Percentiles rank a stretch among this genome's conserved stretches.
These are phyloP conservation scores for Nasonovia ribisnigri DNA, from an alignment of 2,888 invertebrate genomes.

Conservation along the genomic window DNA sequence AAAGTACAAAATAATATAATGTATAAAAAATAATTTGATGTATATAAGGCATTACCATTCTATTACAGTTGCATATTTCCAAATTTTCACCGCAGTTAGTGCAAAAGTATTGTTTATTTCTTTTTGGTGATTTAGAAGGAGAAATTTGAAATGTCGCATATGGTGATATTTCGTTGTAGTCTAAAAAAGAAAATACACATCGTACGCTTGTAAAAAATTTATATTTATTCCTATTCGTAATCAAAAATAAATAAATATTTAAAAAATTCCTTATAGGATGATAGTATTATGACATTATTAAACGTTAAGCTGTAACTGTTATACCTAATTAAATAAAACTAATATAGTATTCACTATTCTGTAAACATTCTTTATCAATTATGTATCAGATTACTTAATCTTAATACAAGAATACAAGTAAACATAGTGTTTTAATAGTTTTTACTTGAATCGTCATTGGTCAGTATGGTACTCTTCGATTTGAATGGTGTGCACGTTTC, in stretches of 20 bases:
- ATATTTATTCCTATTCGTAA: not conserved
- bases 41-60: slow-evolving; percentile 16
- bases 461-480: slow-evolving; percentile 43
- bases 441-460: slow-evolving; percentile 58
- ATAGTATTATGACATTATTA: no score
- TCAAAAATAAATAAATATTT: not conserved
- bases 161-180: slow-evolving; percentile 60
- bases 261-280: not conserved
- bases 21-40: not conserved
- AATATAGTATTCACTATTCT: no score
- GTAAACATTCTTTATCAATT: no score
- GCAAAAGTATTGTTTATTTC: slow-evolving; percentile 51
- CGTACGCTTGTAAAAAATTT: not conserved
- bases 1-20: not conserved
- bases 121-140: slow-evolving; percentile 42
- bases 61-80: slow-evolving; percentile 50
- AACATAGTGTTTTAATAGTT: not conserved
- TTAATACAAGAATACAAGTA: no score
- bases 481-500: slow-evolving; percentile 58
- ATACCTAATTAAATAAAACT: no score
- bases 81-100: slow-evolving; percentile 53
- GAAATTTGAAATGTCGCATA: slow-evolving; percentile 59
- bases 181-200: not conserved
- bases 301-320: no score
- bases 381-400: no score